Conservation (phyloP, 1,140 invertebrate genomes). For the Subanguina moxae region DNA sequence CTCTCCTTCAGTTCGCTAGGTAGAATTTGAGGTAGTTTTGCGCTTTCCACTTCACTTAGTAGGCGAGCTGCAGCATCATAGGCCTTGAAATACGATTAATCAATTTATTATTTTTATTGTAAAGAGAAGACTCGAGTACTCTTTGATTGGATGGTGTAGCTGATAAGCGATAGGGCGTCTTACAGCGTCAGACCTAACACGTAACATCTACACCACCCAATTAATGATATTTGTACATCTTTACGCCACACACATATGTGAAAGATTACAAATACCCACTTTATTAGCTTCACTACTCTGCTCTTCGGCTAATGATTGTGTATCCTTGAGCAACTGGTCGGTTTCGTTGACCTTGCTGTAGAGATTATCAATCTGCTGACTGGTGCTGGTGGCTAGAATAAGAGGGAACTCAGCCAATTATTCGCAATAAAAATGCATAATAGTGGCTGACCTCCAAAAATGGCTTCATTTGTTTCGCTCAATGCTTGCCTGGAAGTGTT, state of each 20-base stretch:
- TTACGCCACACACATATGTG: too few species aligned
- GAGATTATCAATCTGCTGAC: constrained; percentile 41
- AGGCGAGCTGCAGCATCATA: constrained; percentile 36
- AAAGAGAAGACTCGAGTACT: too few species aligned
- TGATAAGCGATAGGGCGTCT: too few species aligned
- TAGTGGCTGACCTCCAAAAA: constrained; percentile 50
- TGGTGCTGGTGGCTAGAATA: constrained; percentile 36
- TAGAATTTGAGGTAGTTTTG: constrained; percentile 51
- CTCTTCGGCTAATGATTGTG: constrained; percentile 52
- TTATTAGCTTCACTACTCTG: constrained; percentile 39
- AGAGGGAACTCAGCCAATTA: background rate
- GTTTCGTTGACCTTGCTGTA: constrained; percentile 39
- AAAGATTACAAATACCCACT: too few species aligned
- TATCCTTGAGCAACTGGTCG: constrained; percentile 47
- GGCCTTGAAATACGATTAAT: background rate
- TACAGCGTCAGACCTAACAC: too few species aligned
- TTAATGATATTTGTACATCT: too few species aligned
- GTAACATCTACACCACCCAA: too few species aligned
- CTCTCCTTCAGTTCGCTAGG: constrained; percentile 40
- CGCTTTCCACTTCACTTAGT: constrained; percentile 49
- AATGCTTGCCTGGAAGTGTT: constrained; percentile 47
- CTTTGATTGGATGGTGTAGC: too few species aligned
- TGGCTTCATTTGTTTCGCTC: constrained; percentile 55
- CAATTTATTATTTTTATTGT: too few species aligned
- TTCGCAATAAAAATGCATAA: background rate